Conservation (phyloP, 2,888 invertebrate species). For the Buathra laborator region DNA sequence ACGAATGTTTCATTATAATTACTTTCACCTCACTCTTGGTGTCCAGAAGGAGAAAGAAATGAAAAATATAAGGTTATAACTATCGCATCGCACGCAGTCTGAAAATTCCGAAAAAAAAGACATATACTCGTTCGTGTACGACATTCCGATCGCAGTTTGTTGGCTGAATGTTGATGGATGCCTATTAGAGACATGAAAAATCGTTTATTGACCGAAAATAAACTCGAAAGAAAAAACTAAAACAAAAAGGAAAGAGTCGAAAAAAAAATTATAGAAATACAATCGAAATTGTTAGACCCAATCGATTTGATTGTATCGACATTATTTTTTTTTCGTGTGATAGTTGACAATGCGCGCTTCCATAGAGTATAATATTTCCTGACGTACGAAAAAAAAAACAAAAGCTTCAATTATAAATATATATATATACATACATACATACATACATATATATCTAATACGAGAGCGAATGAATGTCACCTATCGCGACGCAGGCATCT, state of each 20-base stretch:
- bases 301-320: conserved; percentile 37
- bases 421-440: neutral
- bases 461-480: conserved; percentile 39
- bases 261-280: conserved; percentile 1
- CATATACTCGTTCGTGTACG: conserved; percentile 34
- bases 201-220: conserved; percentile 6
- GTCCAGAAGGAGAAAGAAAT: conserved; percentile 27
- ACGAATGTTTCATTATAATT: conserved; percentile 9
- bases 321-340: conserved; percentile 50
- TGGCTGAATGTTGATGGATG: conserved; percentile 16
- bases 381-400: conserved; percentile 39
- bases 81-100: conserved; percentile 29
- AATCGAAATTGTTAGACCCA: neutral
- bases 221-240: conserved; percentile 4
- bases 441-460: conserved; percentile 5
- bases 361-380: conserved; percentile 60
- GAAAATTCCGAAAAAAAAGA: conserved; percentile 16
- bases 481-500: conserved; percentile 46
- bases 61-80: neutral
- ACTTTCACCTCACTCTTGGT: conserved; percentile 20
- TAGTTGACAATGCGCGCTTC: conserved; percentile 66
- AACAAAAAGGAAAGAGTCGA: neutral
- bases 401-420: conserved; percentile 57
- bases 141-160: conserved; percentile 52
- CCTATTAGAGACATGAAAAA: conserved; percentile 3